Conservation (phyloP, 1,140 invertebrate species). For the Brachystomella parvula region DNA sequence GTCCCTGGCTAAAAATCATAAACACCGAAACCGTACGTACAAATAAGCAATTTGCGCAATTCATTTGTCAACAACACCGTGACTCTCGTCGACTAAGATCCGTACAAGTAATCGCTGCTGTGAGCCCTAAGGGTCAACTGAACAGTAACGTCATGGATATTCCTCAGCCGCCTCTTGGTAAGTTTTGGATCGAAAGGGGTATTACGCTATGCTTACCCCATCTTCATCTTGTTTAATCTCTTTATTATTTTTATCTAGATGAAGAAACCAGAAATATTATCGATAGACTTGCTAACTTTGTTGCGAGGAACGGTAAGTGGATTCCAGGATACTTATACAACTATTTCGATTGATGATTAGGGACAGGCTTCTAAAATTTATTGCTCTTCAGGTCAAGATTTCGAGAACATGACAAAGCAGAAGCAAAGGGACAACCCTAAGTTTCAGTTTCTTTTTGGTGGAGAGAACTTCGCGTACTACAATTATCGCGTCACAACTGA, state of each 20-base stretch:
- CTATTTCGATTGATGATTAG: background rate
- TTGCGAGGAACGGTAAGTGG: constrained; percentile 74
- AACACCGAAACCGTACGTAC: too few relatives aligned
- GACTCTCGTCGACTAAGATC: background rate
- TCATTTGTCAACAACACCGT: too few relatives aligned
- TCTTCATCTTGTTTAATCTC: background rate
- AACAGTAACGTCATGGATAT: constrained; percentile 27
- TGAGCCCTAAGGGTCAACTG: background rate
- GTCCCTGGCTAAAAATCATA: too few relatives aligned
- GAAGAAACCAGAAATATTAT: constrained; percentile 90
- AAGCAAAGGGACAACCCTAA: constrained; percentile 96
- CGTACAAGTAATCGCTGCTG: background rate
- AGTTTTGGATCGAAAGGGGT: background rate
- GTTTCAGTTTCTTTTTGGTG: constrained; percentile 93
- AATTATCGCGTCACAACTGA: constrained; percentile 88
- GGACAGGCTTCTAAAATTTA: background rate
- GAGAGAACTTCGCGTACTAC: constrained; percentile 92
- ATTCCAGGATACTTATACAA: too few relatives aligned
- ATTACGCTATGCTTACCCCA: background rate
- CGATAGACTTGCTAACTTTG: constrained; percentile 96
- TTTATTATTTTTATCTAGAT: constrained; percentile 56
- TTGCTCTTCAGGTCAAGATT: constrained; percentile 74
- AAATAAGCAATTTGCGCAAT: background rate
- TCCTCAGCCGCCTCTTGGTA: constrained; percentile 34
- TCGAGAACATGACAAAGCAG: constrained; percentile 95